Conservation (phyloP, 2,113 vertebrate species). For the Enhydra lutris region DNA sequence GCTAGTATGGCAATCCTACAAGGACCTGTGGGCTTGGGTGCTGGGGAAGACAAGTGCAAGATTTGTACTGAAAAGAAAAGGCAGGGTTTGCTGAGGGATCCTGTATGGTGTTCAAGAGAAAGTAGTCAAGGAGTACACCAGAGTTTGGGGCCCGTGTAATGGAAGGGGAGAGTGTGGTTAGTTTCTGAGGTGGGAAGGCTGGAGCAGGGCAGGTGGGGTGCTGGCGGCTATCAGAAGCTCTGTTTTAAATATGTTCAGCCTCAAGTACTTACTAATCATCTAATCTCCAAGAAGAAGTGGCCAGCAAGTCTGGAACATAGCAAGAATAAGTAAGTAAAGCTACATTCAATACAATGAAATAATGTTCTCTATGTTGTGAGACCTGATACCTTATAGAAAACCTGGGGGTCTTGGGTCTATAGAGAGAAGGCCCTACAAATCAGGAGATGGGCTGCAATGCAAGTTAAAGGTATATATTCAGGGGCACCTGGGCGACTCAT, state of each 20-base stretch:
- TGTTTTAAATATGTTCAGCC: background rate
- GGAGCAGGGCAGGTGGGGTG: accelerated
- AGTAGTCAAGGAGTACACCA: background rate
- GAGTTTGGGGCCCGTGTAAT: background rate
- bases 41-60: background rate
- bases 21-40: background rate
- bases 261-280: background rate
- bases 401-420: background rate
- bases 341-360: background rate
- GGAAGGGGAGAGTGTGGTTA: background rate
- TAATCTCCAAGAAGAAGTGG: background rate
- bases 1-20: background rate
- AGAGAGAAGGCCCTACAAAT: background rate
- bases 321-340: background rate
- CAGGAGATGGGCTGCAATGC: accelerated
- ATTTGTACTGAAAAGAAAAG: background rate
- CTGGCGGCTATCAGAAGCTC: background rate
- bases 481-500: background rate
- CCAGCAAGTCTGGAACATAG: background rate
- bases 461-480: background rate
- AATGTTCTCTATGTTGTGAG: background rate
- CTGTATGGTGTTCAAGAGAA: background rate
- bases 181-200: background rate
- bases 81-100: background rate
- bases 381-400: too few relatives aligned